Conservation (phyloP, 2,888 invertebrate species). For the Dryadula phaetusa region DNA sequence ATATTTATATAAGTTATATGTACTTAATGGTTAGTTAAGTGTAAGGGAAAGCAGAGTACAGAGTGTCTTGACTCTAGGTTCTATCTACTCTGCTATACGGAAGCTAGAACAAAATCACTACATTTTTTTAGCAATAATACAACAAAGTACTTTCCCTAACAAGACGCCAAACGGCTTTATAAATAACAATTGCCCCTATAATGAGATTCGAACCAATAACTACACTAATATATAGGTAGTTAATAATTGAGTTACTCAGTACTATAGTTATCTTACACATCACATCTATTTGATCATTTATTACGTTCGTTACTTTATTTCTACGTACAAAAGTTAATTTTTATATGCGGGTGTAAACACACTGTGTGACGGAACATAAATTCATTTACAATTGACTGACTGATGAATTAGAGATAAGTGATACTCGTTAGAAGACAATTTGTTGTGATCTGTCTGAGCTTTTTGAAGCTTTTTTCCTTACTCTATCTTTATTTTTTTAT, state of each 20-base stretch:
- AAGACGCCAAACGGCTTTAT: no score
- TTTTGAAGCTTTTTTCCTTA: no score
- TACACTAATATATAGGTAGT: not conserved
- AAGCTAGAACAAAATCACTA: no score
- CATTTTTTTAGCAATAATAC: no score
- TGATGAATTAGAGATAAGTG: constrained; percentile 51
- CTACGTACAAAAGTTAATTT: constrained; percentile 41
- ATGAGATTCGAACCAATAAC: not conserved
- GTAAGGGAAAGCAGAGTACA: no score
- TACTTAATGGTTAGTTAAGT: no score
- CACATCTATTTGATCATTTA: not conserved
- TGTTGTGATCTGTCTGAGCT: constrained; percentile 51
- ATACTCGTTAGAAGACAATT: constrained; percentile 52
- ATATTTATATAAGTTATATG: no score
- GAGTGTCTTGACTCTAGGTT: no score
- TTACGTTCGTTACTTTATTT: constrained; percentile 10
- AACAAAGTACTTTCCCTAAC: no score
- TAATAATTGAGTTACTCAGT: not conserved
- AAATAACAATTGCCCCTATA: not conserved
- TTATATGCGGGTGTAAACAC: constrained; percentile 51
- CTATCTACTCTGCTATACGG: no score
- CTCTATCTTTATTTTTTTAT: constrained; percentile 43
- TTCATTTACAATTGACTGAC: constrained; percentile 53
- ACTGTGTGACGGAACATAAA: constrained; percentile 52
- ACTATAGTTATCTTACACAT: not conserved